These are phyloP conservation scores for Phaetusa simplex DNA, from an alignment of 2,113 vertebrate species.

Conservation along the genomic window DNA sequence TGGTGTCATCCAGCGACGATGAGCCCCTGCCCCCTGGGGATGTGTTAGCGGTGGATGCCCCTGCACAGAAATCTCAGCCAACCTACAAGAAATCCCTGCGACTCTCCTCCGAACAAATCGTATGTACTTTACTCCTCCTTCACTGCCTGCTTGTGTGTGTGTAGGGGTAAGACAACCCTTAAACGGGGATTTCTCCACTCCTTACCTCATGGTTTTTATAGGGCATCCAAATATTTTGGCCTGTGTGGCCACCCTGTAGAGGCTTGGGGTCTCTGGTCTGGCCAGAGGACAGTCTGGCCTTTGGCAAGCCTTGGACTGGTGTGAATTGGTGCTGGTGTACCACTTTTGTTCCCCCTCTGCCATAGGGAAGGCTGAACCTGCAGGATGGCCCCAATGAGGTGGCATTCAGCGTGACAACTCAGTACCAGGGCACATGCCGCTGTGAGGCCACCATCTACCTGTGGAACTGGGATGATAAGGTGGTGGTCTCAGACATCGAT, in stretches of 20 bases:
- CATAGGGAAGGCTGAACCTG: slow-evolving; percentile 84
- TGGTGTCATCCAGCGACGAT: slow-evolving; percentile 71
- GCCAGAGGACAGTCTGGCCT: background rate
- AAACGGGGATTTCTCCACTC: background rate
- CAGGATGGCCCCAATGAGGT: slow-evolving; percentile 89
- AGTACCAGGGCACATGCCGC: slow-evolving; percentile 94
- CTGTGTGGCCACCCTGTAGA: background rate
- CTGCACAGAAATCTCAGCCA: background rate
- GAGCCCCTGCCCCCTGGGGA: slow-evolving; percentile 3
- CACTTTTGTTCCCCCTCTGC: background rate
- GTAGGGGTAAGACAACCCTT: background rate
- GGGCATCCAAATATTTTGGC: background rate
- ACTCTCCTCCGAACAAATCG: slow-evolving; percentile 89
- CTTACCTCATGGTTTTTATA: background rate
- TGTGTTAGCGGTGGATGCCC: background rate
- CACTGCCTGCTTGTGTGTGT: background rate
- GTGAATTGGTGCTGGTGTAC: background rate
- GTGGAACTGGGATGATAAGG: slow-evolving; percentile 92
- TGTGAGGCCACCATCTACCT: slow-evolving; percentile 93
- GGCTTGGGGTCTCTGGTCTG: background rate
- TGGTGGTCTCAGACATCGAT: slow-evolving; percentile 95
- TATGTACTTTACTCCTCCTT: slow-evolving; percentile 59
- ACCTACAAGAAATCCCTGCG: slow-evolving; percentile 88
- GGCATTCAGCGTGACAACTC: slow-evolving; percentile 93
- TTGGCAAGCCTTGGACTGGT: background rate